Conservation (phyloP, 2,113 vertebrate genomes). For the Hyperopisus bebe region DNA sequence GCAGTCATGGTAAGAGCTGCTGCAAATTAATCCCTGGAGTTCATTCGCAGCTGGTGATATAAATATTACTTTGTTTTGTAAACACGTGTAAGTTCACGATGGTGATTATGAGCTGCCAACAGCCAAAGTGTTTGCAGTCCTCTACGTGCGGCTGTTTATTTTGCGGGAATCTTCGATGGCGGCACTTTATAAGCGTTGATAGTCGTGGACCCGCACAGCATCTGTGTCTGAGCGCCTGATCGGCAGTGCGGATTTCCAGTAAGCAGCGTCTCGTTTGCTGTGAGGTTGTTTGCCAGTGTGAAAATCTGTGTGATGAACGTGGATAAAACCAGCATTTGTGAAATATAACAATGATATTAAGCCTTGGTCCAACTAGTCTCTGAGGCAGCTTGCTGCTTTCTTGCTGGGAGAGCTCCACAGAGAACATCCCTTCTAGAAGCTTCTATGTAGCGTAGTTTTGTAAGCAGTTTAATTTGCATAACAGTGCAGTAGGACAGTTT, state of each 20-base stretch:
- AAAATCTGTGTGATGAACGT: neutral
- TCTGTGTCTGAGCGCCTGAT: neutral
- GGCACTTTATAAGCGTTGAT: neutral
- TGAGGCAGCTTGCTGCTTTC: neutral
- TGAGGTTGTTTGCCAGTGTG: neutral
- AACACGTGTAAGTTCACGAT: neutral
- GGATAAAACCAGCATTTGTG: neutral
- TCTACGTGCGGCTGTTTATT: neutral
- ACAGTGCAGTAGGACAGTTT: neutral
- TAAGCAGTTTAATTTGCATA: constrained; percentile 9
- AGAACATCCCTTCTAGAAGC: neutral
- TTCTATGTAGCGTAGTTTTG: neutral
- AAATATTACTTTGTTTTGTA: constrained; percentile 7
- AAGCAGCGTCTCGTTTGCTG: neutral
- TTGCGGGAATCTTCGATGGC: neutral
- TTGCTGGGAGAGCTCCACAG: neutral
- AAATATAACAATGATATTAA: constrained; percentile 9
- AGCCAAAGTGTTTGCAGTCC: neutral
- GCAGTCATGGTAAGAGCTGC: neutral
- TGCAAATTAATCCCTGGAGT: constrained; percentile 1
- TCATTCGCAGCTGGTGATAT: neutral
- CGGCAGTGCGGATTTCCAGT: neutral
- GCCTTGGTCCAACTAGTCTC: neutral
- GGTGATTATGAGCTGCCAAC: neutral
- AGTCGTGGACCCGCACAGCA: neutral